Evolutionary conservation across 2,888 invertebrate species (phyloP).

Genomic region (Drosophila tripunctata): DNA sequence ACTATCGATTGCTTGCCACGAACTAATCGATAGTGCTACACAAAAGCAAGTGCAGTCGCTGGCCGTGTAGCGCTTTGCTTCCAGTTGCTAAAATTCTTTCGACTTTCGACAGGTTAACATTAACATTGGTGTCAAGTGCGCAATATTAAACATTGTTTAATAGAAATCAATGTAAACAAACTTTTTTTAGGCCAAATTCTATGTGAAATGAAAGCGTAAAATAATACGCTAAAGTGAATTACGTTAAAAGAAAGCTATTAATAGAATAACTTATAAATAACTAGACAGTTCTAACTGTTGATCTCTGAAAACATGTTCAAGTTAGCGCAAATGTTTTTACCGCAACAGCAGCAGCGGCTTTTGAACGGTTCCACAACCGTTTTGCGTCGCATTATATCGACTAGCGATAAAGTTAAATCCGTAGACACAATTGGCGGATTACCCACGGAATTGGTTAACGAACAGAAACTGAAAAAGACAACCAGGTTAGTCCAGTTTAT

Average conservation of each 20-base stretch:
- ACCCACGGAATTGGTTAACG: conserved; percentile 74
- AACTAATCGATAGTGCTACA: background rate
- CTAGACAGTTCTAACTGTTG: conserved; percentile 16
- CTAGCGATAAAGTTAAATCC: conserved; percentile 79
- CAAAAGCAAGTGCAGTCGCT: too few species aligned
- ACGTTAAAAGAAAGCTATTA: background rate
- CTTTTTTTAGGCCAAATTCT: background rate
- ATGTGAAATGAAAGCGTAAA: background rate
- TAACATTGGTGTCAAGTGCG: conserved; percentile 42
- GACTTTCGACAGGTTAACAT: conserved; percentile 34
- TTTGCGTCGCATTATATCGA: conserved; percentile 69
- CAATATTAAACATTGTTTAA: conserved; percentile 33
- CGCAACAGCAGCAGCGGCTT: conserved; percentile 48
- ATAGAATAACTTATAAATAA: too few species aligned
- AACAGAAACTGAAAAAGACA: conserved; percentile 79
- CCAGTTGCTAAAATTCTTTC: conserved; percentile 3
- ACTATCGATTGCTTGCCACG: background rate
- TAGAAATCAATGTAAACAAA: conserved; percentile 25
- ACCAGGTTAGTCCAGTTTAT: conserved; percentile 68
- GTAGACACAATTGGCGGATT: conserved; percentile 77
- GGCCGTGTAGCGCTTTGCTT: too few species aligned
- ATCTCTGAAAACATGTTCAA: conserved; percentile 67
- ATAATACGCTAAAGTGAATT: background rate
- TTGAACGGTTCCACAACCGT: conserved; percentile 18
- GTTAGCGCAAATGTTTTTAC: conserved; percentile 63